Conservation (phyloP, 37 sponge, comb jelly and placozoan species). For the Oscarella lobularis region DNA sequence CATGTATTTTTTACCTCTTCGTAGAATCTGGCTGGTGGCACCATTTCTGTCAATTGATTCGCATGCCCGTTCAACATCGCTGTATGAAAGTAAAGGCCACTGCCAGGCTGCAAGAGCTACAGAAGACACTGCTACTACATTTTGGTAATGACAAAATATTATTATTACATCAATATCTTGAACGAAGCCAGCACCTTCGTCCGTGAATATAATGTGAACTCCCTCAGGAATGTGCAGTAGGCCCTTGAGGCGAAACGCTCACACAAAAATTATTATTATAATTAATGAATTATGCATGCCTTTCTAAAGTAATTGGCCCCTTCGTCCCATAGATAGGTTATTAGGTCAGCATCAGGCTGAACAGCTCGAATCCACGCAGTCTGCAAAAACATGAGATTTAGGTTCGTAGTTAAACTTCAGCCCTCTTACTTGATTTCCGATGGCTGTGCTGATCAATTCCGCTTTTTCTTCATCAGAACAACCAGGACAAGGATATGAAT, state of each 20-base stretch:
- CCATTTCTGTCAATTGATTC: neutral
- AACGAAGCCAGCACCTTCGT: neutral
- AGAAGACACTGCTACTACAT: too few species aligned
- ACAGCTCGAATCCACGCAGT: neutral
- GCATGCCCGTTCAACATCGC: constrained; percentile 1
- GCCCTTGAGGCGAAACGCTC: too few species aligned
- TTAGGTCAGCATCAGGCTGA: neutral
- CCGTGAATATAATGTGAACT: neutral
- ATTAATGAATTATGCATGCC: too few species aligned
- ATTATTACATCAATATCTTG: neutral
- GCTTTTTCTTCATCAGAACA: neutral
- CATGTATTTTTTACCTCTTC: too few species aligned
- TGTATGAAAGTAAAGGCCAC: neutral
- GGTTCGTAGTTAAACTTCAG: too few species aligned
- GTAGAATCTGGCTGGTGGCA: neutral
- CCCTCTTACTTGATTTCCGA: neutral
- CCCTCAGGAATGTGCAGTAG: neutral
- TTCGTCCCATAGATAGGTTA: neutral
- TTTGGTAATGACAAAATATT: too few species aligned
- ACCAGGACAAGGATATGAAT: neutral
- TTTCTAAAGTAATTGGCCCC: neutral
- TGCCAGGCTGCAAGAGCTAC: too few species aligned
- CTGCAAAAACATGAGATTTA: too few species aligned
- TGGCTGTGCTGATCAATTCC: neutral
- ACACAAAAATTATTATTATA: too few species aligned